phyloP scores from a whole-genome alignment of 2,888 invertebrate genomes.

The Drosophila anceps region DNA sequence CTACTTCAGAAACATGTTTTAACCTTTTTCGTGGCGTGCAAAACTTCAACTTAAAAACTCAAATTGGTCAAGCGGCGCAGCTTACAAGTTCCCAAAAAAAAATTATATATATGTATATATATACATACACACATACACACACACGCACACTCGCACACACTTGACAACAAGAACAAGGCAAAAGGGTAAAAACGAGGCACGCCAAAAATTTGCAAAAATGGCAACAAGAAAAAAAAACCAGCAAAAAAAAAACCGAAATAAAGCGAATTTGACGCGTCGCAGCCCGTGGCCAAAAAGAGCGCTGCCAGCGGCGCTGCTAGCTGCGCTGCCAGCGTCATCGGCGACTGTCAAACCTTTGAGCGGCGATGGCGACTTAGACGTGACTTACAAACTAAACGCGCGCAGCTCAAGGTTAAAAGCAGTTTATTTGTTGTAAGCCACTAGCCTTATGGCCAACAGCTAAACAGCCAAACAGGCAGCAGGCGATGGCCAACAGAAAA shows the following conservation, averaged over 20 bases:
- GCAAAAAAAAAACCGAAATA: conserved; percentile 10
- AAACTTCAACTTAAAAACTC: conserved; percentile 44
- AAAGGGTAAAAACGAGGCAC: conserved; percentile 75
- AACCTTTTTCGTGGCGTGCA: conserved; percentile 77
- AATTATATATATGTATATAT: conserved; percentile 31
- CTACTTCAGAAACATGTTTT: conserved; percentile 79
- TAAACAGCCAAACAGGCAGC: conserved; percentile 20
- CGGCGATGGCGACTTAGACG: conserved; percentile 80
- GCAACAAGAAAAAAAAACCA: conserved; percentile 56
- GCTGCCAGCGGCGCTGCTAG: conserved; percentile 20
- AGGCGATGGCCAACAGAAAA: conserved; percentile 40
- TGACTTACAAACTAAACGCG: conserved; percentile 84
- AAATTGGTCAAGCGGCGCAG: conserved; percentile 66
- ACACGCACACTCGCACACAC: conserved; percentile 40
- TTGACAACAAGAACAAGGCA: conserved; percentile 70
- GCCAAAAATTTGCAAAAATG: conserved; percentile 79
- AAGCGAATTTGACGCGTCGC: conserved; percentile 43
- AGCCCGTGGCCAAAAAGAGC: conserved; percentile 45
- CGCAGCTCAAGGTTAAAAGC: conserved; percentile 82
- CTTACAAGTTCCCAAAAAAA: conserved; percentile 74
- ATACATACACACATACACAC: conserved; percentile 30
- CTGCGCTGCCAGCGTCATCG: conserved; percentile 31
- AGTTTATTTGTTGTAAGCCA: conserved; percentile 75
- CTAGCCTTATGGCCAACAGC: conserved; percentile 39
- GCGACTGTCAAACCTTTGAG: conserved; percentile 63